Base-by-base conservation (phyloP, 2,797 vertebrate species). In the Dallia pectoralis region DNA sequence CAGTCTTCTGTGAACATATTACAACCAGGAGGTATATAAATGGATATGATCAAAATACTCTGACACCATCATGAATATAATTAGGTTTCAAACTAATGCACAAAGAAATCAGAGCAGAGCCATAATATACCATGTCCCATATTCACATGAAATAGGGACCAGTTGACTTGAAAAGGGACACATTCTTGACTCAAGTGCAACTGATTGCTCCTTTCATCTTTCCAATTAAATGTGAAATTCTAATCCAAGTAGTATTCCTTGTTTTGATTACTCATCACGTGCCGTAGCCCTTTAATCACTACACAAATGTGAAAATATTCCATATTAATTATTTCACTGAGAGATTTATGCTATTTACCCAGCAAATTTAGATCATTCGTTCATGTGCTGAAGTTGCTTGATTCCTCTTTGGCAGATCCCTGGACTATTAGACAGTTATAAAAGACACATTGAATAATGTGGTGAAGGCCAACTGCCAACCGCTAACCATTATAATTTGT, bases 161-260 rank as follows among this genome's bases (percentile, higher is more conserved):
- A 83, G 77, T 74, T 85, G 73, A 84, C 81, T 82, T 73, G 51
- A 81, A 82, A 83, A 84, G 78, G 70, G 80, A 88, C 80, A 77
- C 73, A 79, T 79, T 81, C 74, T 85, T 78, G 76, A 87, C 81
- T 90, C 76, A 85, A 87, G 78, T 85, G 79, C 75, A 90, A 87
- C 87, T 91, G 92, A 92, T 92, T 89, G 84, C 87, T 87, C 76
- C 89, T 92, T 93, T 92, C 89, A 91, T 92, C 89, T 87, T 75
- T 80, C 87, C 89, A 91, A 92, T 92, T 92, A 92, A 90, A 91
- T 87, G 76, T 77, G 79, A 78, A 85, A 88, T 89, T 87, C 85
- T 87, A 90, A 92, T 89, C 84, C 72, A 44, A 83, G 87, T 77
- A 86, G 83, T 91, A 89, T 90, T 91, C 88, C 82, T 85, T 90